Evolutionary conservation across 2,888 invertebrate genomes (phyloP).

Genomic region (Lepas anatifera): DNA sequence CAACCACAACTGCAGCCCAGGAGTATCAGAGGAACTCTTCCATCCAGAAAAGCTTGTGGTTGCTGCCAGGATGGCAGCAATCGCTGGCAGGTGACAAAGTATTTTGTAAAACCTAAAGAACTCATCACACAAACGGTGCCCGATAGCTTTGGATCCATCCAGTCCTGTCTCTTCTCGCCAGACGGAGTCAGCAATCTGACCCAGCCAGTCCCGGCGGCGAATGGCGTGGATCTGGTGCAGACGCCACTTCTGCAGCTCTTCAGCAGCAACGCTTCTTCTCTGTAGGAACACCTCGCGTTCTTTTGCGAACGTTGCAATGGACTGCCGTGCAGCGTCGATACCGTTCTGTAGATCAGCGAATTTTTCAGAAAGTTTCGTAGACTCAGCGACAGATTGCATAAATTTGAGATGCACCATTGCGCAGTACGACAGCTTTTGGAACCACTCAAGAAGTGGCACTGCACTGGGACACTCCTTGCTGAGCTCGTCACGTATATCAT

Average conservation of each 20-base stretch:
- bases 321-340: neutral
- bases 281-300: neutral
- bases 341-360: neutral
- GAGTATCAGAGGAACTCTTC: neutral
- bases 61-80: neutral
- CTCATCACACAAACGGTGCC: neutral
- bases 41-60: neutral
- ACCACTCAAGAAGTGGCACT: neutral
- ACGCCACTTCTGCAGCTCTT: neutral
- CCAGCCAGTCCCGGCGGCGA: neutral
- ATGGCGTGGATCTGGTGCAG: neutral
- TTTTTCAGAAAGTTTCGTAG: neutral
- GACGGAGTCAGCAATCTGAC: neutral
- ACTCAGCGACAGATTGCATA: neutral
- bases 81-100: neutral
- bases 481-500: too few species aligned
- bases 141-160: neutral
- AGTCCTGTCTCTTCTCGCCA: neutral
- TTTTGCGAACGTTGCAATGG: neutral
- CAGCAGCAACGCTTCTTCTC: neutral
- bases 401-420: neutral
- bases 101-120: neutral
- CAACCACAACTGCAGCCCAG: neutral
- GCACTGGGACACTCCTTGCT: neutral
- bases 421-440: neutral